Evolutionary conservation across 2,113 vertebrate genomes (phyloP).

Genomic region (Anoura caudifer): DNA sequence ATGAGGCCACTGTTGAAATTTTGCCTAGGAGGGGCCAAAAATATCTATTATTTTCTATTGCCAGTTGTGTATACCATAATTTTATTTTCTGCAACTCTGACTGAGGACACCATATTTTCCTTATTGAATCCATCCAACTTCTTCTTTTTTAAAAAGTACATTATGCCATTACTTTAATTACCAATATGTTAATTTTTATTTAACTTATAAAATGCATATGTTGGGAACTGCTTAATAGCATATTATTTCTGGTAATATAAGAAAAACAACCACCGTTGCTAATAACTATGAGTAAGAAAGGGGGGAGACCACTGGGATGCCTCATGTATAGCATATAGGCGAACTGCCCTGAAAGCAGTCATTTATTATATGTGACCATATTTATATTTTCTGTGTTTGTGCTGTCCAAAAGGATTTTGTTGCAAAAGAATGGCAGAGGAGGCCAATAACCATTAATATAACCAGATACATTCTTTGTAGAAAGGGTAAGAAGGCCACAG

Average conservation of each 20-base stretch:
- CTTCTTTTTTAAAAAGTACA: not conserved
- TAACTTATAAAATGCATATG: not conserved
- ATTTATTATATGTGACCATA: constrained; percentile 32
- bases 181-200: constrained; percentile 25
- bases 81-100: constrained; percentile 23
- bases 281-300: constrained; percentile 15
- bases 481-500: constrained; percentile 9
- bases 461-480: not conserved
- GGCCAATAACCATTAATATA: constrained; percentile 52
- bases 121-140: not conserved
- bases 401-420: constrained; percentile 49
- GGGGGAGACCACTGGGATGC: not conserved
- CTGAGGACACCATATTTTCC: not conserved
- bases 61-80: not conserved
- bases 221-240: not conserved
- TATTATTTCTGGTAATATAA: constrained; percentile 33
- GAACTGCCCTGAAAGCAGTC: constrained; percentile 12
- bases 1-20: not conserved
- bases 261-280: constrained; percentile 21
- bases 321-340: not conserved
- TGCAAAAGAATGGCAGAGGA: constrained; percentile 30
- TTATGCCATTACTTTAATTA: constrained; percentile 24
- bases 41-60: not conserved
- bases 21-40: not conserved
- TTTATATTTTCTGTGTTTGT: constrained; percentile 47